Percentiles rank a stretch among this genome's conserved stretches.
phyloP scores from a whole-genome alignment of 2,888 invertebrate genomes.

The Mystacides longicornis region DNA sequence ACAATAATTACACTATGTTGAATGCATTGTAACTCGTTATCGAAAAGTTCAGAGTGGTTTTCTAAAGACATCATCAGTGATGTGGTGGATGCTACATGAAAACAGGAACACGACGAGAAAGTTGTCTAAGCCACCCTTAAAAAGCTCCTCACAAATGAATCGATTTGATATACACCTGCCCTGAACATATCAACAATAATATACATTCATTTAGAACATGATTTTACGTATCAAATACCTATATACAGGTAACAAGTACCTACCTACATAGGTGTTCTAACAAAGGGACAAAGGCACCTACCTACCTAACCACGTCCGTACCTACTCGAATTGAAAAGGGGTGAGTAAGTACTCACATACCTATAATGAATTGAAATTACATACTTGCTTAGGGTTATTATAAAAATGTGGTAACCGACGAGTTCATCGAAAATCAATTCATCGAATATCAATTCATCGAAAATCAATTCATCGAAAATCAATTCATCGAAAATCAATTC shows the following conservation, averaged over 20 bases:
- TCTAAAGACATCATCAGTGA: background rate
- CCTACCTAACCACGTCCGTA: background rate
- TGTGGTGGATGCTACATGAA: background rate
- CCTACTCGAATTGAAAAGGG: background rate
- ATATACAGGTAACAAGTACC: conserved; percentile 23
- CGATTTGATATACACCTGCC: conserved; percentile 26
- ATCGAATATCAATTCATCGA: too few relatives aligned
- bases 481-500: too few relatives aligned
- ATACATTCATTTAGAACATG: conserved; percentile 16
- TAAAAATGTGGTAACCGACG: too few relatives aligned
- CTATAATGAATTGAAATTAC: too few relatives aligned
- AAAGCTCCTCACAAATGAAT: conserved; percentile 24
- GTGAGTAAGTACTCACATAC: too few relatives aligned
- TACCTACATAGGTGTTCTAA: too few relatives aligned
- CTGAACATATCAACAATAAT: conserved; percentile 18
- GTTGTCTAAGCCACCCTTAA: conserved; percentile 12
- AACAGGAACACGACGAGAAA: conserved; percentile 7
- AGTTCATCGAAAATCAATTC: too few relatives aligned
- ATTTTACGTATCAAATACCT: conserved; percentile 18
- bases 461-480: too few relatives aligned
- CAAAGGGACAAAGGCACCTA: conserved; percentile 7
- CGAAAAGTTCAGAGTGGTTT: background rate
- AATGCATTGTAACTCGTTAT: background rate
- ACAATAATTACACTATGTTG: background rate
- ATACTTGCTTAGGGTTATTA: too few relatives aligned